Base-by-base conservation (phyloP, 1,140 invertebrate genomes). In the Metaphire vulgaris region DNA sequence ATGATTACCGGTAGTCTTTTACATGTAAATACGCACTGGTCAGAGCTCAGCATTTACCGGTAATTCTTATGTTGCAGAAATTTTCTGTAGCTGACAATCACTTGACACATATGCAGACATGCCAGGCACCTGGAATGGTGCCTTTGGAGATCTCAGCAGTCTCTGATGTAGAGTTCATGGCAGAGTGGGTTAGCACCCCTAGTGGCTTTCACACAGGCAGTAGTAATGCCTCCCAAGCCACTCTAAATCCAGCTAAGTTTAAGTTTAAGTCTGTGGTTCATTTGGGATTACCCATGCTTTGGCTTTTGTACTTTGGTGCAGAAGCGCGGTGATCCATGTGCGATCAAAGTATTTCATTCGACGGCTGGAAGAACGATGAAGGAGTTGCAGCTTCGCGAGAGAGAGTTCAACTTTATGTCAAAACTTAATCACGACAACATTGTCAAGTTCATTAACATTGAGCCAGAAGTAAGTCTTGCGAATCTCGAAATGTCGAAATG, bases 401-500 rank as follows among this genome's bases (percentile, higher is more conserved):
- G 96, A 66, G 96, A 98, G 85, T 98, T 98, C 85, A 94, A 97
- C 85, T 86, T 89, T 6, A 85, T 98, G 2, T 92, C 93, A 80
- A 96, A 95, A 87, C 93, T 98, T 0, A 96, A 96, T 81, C 96
- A 98, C 88, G 93, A 96, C 86, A 98, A 98, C 83, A 96, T 98
- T 82, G 96, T 98, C 0, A 95, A 96, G 85, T 84, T 98, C 0
- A 85, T 98, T 69, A 94, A 94, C 0, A 97, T 98, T 71, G 96
- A 98, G 86, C 94, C 97, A 87, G 95, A 98, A 84, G 86, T 88
- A 80, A 79, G 80, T 79, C 21, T 14, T 12, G 56, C 28, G 26
- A 31, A 71, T 29, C 15, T 28, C 41, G 14, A 2, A 74, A n/a
- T n/a, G n/a, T n/a, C n/a, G n/a, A n/a, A n/a, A n/a, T n/a, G n/a